phyloP scores from a whole-genome alignment of 1,140 invertebrate genomes.

The Drepana arcuata region DNA sequence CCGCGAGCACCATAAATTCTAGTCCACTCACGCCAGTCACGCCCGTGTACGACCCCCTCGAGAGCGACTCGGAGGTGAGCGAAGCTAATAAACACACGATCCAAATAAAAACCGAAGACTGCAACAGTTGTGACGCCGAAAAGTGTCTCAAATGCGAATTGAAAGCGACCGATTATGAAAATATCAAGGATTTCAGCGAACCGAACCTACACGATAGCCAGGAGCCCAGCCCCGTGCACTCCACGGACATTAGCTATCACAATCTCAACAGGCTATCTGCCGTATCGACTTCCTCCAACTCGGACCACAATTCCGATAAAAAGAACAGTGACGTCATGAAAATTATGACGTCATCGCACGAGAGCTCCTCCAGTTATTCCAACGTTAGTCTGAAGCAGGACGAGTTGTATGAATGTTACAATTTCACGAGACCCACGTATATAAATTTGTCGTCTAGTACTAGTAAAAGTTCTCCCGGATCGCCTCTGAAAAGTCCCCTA shows the following conservation, averaged over 20 bases:
- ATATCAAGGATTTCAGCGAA: constrained; percentile 26
- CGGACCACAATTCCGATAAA: constrained; percentile 35
- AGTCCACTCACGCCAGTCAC: constrained; percentile 44
- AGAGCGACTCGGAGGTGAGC: constrained; percentile 54
- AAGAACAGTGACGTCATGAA: constrained; percentile 37
- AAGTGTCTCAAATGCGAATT: constrained; percentile 62
- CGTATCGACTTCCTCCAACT: constrained; percentile 55
- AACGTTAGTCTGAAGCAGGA: constrained; percentile 65
- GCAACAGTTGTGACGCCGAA: constrained; percentile 41
- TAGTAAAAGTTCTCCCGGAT: constrained; percentile 54
- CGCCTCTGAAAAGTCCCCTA: constrained; percentile 70
- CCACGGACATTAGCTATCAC: constrained; percentile 62
- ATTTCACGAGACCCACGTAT: constrained; percentile 58
- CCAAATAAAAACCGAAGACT: constrained; percentile 38
- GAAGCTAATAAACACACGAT: constrained; percentile 53
- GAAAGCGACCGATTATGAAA: constrained; percentile 50
- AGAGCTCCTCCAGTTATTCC: constrained; percentile 73
- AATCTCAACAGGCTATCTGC: constrained; percentile 63
- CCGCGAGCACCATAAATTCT: constrained; percentile 40
- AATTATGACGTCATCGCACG: constrained; percentile 63
- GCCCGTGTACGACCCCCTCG: constrained; percentile 45
- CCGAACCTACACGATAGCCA: constrained; percentile 35
- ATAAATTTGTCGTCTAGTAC: constrained; percentile 62
- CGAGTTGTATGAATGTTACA: constrained; percentile 64
- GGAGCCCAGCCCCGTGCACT: constrained; percentile 43